phyloP scores from a whole-genome alignment of 2,113 vertebrate species.

The Mustela lutreola region DNA sequence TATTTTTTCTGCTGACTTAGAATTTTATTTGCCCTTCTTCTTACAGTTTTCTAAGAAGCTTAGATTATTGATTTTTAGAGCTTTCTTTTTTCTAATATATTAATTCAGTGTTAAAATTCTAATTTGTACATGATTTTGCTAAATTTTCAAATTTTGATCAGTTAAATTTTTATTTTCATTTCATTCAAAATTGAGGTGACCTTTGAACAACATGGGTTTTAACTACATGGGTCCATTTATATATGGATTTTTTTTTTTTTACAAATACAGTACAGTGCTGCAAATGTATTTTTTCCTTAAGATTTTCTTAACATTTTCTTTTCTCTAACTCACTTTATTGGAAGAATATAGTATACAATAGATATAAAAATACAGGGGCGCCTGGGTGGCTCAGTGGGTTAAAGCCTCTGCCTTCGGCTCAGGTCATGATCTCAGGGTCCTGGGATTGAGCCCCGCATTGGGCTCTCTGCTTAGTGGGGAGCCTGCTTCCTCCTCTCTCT shows the following conservation, averaged over 20 bases:
- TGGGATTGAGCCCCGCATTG: too few species aligned
- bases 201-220: neutral
- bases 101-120: neutral
- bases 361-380: neutral
- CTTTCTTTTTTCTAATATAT: neutral
- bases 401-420: too few species aligned
- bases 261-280: neutral
- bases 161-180: neutral
- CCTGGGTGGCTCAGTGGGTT: too few species aligned
- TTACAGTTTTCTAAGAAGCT: neutral
- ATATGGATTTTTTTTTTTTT: neutral
- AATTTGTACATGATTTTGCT: neutral
- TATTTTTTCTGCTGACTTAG: neutral
- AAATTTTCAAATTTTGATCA: neutral
- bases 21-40: neutral
- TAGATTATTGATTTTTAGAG: neutral
- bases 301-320: neutral
- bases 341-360: neutral
- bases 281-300: neutral
- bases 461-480: too few species aligned
- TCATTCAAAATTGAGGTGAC: neutral
- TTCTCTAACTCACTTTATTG: neutral
- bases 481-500: too few species aligned
- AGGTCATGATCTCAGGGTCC: too few species aligned
- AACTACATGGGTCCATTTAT: neutral